These are phyloP conservation scores for Aphodius sticticus DNA, from an alignment of 2,888 invertebrate species.

Conservation along the genomic window DNA sequence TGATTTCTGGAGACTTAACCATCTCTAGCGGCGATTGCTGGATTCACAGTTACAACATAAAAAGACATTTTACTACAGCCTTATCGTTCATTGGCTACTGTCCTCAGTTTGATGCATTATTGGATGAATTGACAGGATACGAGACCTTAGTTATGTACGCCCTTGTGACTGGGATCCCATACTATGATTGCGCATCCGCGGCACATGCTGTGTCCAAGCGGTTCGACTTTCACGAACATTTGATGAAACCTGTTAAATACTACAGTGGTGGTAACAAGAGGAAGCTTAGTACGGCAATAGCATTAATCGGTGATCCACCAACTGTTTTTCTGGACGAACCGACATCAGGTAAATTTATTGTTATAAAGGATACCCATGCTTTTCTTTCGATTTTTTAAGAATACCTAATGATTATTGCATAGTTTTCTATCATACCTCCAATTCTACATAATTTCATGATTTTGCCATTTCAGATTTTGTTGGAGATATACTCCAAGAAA, in stretches of 20 bases:
- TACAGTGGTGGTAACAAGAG: constrained; percentile 66
- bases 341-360: constrained; percentile 60
- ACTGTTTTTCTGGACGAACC: constrained; percentile 65
- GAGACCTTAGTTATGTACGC: constrained; percentile 64
- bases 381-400: too few relatives aligned
- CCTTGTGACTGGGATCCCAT: constrained; percentile 61
- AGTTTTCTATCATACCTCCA: too few relatives aligned
- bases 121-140: constrained; percentile 64
- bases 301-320: constrained; percentile 65
- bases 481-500: too few relatives aligned
- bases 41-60: constrained; percentile 61
- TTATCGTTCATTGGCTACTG: constrained; percentile 67
- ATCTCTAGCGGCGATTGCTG: constrained; percentile 76
- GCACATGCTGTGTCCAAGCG: constrained; percentile 57
- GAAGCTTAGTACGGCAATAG: constrained; percentile 65
- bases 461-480: too few relatives aligned
- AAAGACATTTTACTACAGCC: constrained; percentile 65
- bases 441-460: not conserved
- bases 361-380: too few relatives aligned
- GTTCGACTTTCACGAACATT: constrained; percentile 59
- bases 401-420: too few relatives aligned
- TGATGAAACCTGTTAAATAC: constrained; percentile 59
- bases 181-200: constrained; percentile 49
- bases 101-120: constrained; percentile 66
- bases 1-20: constrained; percentile 84